Conservation (phyloP, 2,113 vertebrate genomes). For the Daubentonia madagascariensis region DNA sequence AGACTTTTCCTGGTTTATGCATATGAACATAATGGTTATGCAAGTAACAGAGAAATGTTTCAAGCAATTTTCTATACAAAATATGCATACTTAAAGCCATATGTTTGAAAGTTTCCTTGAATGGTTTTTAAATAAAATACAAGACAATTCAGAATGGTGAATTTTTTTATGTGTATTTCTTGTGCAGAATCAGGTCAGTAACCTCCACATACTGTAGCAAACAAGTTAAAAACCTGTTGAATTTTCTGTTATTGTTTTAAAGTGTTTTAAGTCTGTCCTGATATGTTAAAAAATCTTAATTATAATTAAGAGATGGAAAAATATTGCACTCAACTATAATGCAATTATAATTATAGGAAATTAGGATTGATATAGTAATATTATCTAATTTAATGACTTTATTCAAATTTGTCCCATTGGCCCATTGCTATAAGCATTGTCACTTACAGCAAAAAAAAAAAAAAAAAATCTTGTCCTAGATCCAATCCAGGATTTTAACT, state of each 20-base stretch:
- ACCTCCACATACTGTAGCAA: background rate
- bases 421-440: background rate
- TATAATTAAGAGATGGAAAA: background rate
- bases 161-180: background rate
- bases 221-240: background rate
- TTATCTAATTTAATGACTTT: background rate
- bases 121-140: background rate
- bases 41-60: conserved; percentile 40
- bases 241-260: background rate
- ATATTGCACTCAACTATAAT: background rate
- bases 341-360: background rate
- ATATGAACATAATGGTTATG: conserved; percentile 48
- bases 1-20: conserved; percentile 57
- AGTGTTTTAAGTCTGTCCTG: background rate
- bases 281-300: background rate
- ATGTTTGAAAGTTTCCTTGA: background rate
- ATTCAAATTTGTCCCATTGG: background rate
- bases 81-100: conserved; percentile 44
- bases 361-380: background rate
- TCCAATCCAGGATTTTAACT: background rate
- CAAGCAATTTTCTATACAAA: conserved; percentile 57
- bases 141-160: background rate
- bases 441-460: background rate
- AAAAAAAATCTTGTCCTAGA: background rate
- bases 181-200: background rate